Evolutionary conservation across 2,113 vertebrate genomes (phyloP), one percentile per base, ranked within the genome.

Genomic region (Sylvilagus bachmani): DNA sequence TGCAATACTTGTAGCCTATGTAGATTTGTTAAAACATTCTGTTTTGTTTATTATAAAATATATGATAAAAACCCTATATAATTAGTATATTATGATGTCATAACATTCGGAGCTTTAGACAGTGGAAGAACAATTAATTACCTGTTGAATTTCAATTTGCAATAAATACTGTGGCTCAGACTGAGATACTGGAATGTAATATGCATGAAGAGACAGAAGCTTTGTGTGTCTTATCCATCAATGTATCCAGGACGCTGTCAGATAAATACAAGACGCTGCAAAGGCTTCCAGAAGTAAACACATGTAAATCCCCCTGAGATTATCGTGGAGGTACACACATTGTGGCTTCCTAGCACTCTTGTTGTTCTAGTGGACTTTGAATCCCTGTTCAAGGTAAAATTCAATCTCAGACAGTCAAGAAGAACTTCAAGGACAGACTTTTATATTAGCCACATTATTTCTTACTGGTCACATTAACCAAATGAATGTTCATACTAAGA

Each of bases 401-500:
- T 84, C 51, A 75, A 96, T 81, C 51, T 81, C 51, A 71, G 27
- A 92, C 92, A 92, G 24, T 64, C 71, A 71, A 96, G 70, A 71
- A 77, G 24, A 92, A 51, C n/a, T 74, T 92, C 51, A 81, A 85
- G 10, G 55, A 51, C 19, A 86, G 62, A 62, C 53, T 22, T 62
- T 33, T 90, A 6, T 58, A 90, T 44, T 44, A 44, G 61, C 25
- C 44, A 44, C 44, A 44, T 44, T 44, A 44, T 44, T 49, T 81
- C 38, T 89, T 67, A 44, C 62, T 78, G 64, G 49, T 53, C 19
- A 86, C 36, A 71, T 73, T 90, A 77, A 25, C 53, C 80, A 62
- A 86, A 66, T 8, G 81, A 88, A 93, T 78, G 25, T 51, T 66
- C 16, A 53, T 33, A 73, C 33, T 92, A 66, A 93, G 86, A 27